Evolutionary conservation across 2,113 vertebrate genomes (phyloP).

Genomic region (Catagonus wagneri): DNA sequence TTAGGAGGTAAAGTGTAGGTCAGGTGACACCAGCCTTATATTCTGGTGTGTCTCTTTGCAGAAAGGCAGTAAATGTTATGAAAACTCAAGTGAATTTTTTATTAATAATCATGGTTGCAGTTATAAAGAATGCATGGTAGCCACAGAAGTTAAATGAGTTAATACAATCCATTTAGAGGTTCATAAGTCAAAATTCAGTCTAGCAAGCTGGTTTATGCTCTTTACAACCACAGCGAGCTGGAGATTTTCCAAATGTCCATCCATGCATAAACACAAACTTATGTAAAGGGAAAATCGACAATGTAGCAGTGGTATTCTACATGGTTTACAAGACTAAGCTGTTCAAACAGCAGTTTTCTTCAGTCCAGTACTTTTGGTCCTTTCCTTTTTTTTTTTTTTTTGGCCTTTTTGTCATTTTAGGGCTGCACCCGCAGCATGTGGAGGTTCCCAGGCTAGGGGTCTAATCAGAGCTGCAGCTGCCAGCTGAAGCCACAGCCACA

Average conservation of each 20-base stretch:
- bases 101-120: not conserved
- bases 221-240: not conserved
- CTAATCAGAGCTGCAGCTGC: too few relatives aligned
- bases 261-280: not conserved
- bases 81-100: not conserved
- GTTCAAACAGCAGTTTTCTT: not conserved
- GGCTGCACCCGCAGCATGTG: too few relatives aligned
- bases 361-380: not conserved
- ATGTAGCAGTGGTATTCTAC: not conserved
- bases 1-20: not conserved
- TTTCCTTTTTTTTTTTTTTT: not conserved
- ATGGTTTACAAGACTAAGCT: not conserved
- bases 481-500: too few relatives aligned
- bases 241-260: slow-evolving; percentile 14
- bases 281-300: not conserved
- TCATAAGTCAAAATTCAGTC: not conserved
- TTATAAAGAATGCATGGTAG: not conserved
- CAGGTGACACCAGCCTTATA: not conserved
- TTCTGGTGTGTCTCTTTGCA: not conserved
- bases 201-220: not conserved
- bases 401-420: too few relatives aligned
- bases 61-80: not conserved
- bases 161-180: not conserved
- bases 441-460: too few relatives aligned
- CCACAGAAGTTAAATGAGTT: not conserved